These are phyloP conservation scores for Megamerina dolium DNA, from an alignment of 2,888 invertebrate species.

Conservation along the genomic window DNA sequence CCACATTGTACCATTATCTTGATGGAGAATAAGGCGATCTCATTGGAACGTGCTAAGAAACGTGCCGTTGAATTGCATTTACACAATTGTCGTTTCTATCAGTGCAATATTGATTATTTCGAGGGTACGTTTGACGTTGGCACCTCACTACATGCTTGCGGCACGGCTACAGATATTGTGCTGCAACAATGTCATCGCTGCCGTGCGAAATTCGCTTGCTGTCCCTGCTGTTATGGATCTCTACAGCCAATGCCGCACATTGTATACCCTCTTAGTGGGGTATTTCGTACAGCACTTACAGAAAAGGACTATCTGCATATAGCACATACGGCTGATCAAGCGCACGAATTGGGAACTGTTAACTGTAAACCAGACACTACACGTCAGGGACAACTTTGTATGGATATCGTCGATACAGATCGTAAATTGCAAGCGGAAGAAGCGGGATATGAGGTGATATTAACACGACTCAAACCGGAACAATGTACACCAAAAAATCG, in stretches of 20 bases:
- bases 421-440: constrained; percentile 69
- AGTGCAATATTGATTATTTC: constrained; percentile 89
- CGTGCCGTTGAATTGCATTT: constrained; percentile 63
- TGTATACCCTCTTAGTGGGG: constrained; percentile 73
- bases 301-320: constrained; percentile 66
- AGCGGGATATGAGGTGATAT: constrained; percentile 65
- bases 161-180: constrained; percentile 89
- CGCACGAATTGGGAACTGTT: constrained; percentile 57
- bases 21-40: constrained; percentile 88
- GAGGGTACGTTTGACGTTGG: constrained; percentile 77
- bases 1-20: constrained; percentile 74
- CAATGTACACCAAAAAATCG: constrained; percentile 85
- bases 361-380: constrained; percentile 45
- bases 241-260: constrained; percentile 73
- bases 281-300: constrained; percentile 50
- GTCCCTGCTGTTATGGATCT: constrained; percentile 92
- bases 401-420: constrained; percentile 85
- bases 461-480: constrained; percentile 71
- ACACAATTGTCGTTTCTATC: constrained; percentile 70
- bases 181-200: constrained; percentile 72
- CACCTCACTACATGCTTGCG: constrained; percentile 87
- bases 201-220: constrained; percentile 77
- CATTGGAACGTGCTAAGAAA: constrained; percentile 66
- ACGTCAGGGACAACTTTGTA: constrained; percentile 76
- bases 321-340: constrained; percentile 89